These are phyloP conservation scores for Pocota personata DNA, from an alignment of 2,888 invertebrate genomes.

Conservation along the genomic window DNA sequence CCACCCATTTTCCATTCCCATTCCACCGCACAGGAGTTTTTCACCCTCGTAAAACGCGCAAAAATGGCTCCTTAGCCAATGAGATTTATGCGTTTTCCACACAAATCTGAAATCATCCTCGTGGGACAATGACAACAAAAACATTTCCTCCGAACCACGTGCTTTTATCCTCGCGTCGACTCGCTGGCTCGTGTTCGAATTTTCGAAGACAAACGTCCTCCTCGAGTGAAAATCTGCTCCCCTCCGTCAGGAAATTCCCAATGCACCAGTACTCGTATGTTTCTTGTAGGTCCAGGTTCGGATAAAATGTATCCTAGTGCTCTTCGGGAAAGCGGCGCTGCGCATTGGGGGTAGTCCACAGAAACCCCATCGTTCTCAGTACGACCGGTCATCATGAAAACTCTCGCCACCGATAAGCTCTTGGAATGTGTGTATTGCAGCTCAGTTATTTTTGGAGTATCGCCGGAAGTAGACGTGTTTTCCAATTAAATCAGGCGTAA, in stretches of 20 bases:
- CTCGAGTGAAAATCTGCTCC: background rate
- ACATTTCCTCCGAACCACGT: constrained; percentile 62
- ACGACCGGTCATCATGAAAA: constrained; percentile 24
- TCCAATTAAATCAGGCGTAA: constrained; percentile 55
- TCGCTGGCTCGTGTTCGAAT: constrained; percentile 50
- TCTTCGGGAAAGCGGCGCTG: constrained; percentile 42
- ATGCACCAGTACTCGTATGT: constrained; percentile 28
- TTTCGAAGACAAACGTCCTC: constrained; percentile 29
- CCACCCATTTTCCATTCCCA: constrained; percentile 46
- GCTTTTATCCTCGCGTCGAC: constrained; percentile 38
- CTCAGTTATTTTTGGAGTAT: constrained; percentile 76
- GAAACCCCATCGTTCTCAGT: background rate
- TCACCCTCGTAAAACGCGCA: constrained; percentile 69
- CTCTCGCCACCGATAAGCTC: constrained; percentile 63
- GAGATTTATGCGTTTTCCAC: constrained; percentile 75
- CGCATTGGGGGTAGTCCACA: constrained; percentile 20
- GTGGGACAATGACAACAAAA: constrained; percentile 73
- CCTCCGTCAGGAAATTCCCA: constrained; percentile 31
- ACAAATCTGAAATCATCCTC: constrained; percentile 70
- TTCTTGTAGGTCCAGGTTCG: constrained; percentile 61
- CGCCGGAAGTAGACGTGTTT: constrained; percentile 76
- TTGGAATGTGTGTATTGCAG: constrained; percentile 62
- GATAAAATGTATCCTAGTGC: constrained; percentile 43
- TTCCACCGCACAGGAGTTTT: constrained; percentile 49
- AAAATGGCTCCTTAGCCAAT: constrained; percentile 74